Conservation (phyloP, 2,888 invertebrate species). For the Ornithoptera alexandrae region DNA sequence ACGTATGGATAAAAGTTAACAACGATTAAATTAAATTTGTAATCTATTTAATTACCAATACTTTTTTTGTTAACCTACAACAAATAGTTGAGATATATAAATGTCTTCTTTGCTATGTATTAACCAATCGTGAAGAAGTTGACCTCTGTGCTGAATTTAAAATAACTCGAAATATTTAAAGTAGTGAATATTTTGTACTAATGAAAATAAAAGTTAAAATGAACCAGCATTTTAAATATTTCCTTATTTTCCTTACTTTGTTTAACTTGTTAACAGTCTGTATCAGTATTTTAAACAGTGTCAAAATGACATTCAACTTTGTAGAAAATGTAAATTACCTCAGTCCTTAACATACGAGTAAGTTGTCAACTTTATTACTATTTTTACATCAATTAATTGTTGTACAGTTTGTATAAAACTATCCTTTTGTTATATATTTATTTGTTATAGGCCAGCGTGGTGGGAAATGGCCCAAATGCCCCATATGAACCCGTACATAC, state of each 20-base stretch:
- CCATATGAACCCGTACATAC: no score
- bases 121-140: no score
- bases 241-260: neutral
- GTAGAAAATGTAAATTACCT: constrained; percentile 1
- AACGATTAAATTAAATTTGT: no score
- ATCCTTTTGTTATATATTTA: neutral
- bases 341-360: neutral
- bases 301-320: constrained; percentile 1
- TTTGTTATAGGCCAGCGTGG: no score
- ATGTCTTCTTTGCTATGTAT: no score
- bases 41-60: no score
- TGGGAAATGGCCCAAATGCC: no score
- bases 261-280: neutral
- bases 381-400: neutral
- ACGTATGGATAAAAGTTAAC: no score
- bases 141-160: no score
- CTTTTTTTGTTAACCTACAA: no score
- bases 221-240: neutral
- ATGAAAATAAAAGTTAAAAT: neutral
- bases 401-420: neutral
- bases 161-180: no score
- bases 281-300: neutral
- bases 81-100: no score
- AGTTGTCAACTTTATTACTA: neutral
- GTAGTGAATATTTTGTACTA: neutral